Percentiles rank a stretch among this genome's conserved stretches.
phyloP scores from a whole-genome alignment of 1,140 invertebrate genomes.

The Uloborus diversus region DNA sequence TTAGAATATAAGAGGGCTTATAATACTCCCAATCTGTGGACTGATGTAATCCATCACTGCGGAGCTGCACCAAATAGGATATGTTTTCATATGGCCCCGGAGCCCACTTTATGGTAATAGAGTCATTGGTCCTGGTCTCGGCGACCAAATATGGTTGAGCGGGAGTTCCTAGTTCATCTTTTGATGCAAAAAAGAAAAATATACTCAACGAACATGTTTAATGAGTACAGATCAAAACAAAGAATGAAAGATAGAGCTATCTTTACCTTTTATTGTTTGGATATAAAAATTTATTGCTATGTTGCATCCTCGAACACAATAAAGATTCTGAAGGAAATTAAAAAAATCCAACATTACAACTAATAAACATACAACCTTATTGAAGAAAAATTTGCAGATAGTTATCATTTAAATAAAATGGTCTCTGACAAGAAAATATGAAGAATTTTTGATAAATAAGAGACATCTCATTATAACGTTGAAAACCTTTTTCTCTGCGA shows the following conservation, averaged over 20 bases:
- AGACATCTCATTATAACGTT: conserved; percentile 40
- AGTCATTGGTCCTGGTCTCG: conserved; percentile 77
- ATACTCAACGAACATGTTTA: not conserved
- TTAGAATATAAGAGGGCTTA: conserved; percentile 72
- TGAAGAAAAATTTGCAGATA: conserved; percentile 19
- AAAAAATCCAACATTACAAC: not conserved
- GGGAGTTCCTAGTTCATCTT: conserved; percentile 76
- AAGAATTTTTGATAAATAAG: no score
- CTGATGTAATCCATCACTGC: conserved; percentile 72
- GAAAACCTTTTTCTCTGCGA: conserved; percentile 28
- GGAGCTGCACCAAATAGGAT: conserved; percentile 79
- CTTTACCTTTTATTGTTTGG: conserved; percentile 75
- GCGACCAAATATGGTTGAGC: conserved; percentile 79
- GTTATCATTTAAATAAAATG: no score
- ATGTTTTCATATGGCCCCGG: conserved; percentile 70
- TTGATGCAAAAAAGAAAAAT: conserved; percentile 26
- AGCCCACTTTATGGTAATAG: conserved; percentile 83
- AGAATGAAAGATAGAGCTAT: not conserved
- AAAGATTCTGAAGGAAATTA: conserved; percentile 72
- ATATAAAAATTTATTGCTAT: conserved; percentile 78
- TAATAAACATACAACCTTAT: not conserved
- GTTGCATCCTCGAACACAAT: conserved; percentile 82
- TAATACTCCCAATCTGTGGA: conserved; percentile 78
- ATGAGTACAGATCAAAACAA: not conserved
- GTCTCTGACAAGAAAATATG: no score